These are phyloP conservation scores for Drosophila santomea DNA, from an alignment of 1,140 invertebrate genomes.

Conservation along the genomic window DNA sequence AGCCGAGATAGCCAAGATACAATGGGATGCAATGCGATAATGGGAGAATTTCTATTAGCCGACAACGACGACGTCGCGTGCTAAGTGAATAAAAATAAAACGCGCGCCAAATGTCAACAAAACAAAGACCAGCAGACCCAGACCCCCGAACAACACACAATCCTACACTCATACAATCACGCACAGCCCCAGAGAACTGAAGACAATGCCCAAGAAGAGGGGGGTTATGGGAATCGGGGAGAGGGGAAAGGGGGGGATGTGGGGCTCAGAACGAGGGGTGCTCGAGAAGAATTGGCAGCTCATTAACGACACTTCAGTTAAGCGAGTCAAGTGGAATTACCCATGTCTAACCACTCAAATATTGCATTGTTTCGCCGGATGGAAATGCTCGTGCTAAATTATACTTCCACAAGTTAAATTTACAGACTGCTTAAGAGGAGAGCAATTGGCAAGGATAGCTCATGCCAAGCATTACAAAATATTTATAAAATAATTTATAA, in stretches of 20 bases:
- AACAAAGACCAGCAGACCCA: constrained; percentile 50
- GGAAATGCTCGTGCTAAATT: background rate
- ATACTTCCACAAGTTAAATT: too few species aligned
- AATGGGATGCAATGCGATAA: constrained; percentile 38
- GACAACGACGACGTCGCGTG: constrained; percentile 61
- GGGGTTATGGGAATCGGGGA: background rate
- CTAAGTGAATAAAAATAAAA: constrained; percentile 79
- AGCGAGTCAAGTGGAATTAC: constrained; percentile 7
- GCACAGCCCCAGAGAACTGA: constrained; percentile 13
- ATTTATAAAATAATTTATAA: too few species aligned
- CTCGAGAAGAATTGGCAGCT: constrained; percentile 24
- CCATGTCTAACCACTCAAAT: constrained; percentile 1
- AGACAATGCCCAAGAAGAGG: constrained; percentile 36
- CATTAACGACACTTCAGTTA: constrained; percentile 26
- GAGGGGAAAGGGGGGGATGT: background rate
- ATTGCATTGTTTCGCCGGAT: background rate
- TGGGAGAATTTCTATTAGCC: constrained; percentile 53
- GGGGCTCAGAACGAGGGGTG: constrained; percentile 19
- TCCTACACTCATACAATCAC: constrained; percentile 9
- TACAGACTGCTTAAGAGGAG: too few species aligned
- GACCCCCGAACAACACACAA: constrained; percentile 16
- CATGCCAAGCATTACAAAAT: too few species aligned
- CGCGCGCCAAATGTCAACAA: constrained; percentile 80
- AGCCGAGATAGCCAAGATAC: background rate
- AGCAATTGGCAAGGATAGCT: background rate